phyloP scores from a whole-genome alignment of 2,797 vertebrate species.

The Coregonus suidteri region DNA sequence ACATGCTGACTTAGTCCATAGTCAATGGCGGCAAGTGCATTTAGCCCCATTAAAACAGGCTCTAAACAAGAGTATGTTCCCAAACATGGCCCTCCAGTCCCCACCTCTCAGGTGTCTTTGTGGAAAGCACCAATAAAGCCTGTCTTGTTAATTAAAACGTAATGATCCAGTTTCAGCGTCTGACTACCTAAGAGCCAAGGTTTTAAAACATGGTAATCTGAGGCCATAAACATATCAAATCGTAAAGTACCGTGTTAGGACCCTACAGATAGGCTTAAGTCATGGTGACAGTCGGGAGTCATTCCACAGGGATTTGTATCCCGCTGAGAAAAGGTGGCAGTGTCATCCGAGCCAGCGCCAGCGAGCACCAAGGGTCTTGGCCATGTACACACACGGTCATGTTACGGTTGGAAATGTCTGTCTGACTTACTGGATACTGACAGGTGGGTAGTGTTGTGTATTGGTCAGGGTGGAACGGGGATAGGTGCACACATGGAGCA shows the following conservation, averaged over 20 bases:
- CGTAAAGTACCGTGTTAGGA: slow-evolving; percentile 20
- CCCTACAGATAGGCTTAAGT: slow-evolving; percentile 21
- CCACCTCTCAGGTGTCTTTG: slow-evolving; percentile 6
- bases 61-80: slow-evolving; percentile 1
- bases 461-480: slow-evolving; percentile 11
- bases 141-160: slow-evolving; percentile 41
- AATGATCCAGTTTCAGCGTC: slow-evolving; percentile 30
- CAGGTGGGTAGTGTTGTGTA: slow-evolving; percentile 9
- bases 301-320: slow-evolving; percentile 10
- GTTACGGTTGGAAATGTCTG: slow-evolving; percentile 28
- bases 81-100: slow-evolving; percentile 2
- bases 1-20: slow-evolving; percentile 10
- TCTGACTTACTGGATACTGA: slow-evolving; percentile 19
- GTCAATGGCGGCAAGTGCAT: not conserved
- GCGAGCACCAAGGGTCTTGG: not conserved
- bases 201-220: slow-evolving; percentile 36
- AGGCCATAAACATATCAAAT: slow-evolving; percentile 41
- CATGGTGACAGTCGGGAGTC: slow-evolving; percentile 23
- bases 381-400: slow-evolving; percentile 5
- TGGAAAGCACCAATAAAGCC: slow-evolving; percentile 22
- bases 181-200: slow-evolving; percentile 4
- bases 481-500: no score
- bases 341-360: slow-evolving; percentile 24
- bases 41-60: slow-evolving; percentile 21
- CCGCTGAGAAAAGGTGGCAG: slow-evolving; percentile 20